Evolutionary conservation across 2,797 vertebrate species (phyloP).

Genomic region (Hippopotamyrus pictus): DNA sequence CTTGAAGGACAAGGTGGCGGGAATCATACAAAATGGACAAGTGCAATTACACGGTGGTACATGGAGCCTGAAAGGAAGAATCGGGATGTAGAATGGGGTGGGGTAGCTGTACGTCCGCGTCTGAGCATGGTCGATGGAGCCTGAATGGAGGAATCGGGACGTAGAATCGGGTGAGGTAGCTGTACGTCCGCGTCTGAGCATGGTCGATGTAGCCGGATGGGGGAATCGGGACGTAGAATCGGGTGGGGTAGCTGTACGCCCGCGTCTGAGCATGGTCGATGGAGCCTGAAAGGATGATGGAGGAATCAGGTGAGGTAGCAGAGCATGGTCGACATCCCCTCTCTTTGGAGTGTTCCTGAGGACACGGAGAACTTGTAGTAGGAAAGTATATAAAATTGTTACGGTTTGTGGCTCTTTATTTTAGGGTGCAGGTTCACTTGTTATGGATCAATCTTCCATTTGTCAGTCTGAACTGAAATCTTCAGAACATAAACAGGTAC

Average conservation of each 20-base stretch:
- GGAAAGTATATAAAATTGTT: neutral
- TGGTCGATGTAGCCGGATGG: neutral
- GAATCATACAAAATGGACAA: slow-evolving; percentile 4
- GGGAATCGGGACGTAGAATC: neutral
- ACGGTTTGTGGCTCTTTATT: neutral
- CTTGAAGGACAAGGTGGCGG: neutral
- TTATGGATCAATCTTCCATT: neutral
- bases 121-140: neutral
- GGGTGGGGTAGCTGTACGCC: neutral
- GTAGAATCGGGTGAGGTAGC: neutral
- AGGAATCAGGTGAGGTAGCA: neutral
- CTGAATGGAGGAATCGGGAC: neutral
- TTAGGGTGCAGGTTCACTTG: neutral
- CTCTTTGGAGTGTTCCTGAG: neutral
- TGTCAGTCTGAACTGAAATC: neutral
- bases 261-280: neutral
- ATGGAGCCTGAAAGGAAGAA: neutral
- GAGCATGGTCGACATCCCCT: neutral
- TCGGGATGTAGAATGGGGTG: neutral
- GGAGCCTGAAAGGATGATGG: neutral
- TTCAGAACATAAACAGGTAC: neutral
- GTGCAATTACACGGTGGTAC: neutral
- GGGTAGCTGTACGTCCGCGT: neutral
- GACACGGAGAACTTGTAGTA: neutral
- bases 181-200: neutral